Evolutionary conservation across 2,888 invertebrate species (phyloP).

Genomic region (Agrenia bidenticulata): DNA sequence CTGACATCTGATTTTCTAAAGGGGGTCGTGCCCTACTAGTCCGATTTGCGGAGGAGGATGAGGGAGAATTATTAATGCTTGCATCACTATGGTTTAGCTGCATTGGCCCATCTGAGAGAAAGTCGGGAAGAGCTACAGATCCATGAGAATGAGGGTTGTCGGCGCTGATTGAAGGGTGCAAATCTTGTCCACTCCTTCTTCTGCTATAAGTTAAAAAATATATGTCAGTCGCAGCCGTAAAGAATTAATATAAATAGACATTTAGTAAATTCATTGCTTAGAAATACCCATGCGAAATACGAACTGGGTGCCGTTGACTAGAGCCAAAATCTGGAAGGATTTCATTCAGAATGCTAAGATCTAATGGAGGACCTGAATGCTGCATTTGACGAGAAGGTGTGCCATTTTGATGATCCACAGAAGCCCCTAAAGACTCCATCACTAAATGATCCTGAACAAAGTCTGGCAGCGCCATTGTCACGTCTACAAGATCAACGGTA

Average conservation of each 20-base stretch:
- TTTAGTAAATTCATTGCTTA: not conserved
- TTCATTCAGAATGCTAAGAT: conserved; percentile 36
- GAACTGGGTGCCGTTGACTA: conserved; percentile 27
- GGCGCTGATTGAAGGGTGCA: no score
- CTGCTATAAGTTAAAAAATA: not conserved
- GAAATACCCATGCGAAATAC: conserved; percentile 1
- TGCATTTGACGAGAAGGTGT: conserved; percentile 4
- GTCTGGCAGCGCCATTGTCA: conserved; percentile 66
- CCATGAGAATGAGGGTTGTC: conserved; percentile 13
- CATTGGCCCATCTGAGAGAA: conserved; percentile 70
- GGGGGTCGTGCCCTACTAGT: conserved; percentile 18
- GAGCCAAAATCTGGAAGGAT: conserved; percentile 42
- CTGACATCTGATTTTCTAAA: conserved; percentile 15
- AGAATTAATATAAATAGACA: not conserved
- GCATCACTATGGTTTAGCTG: conserved; percentile 46
- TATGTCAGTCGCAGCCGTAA: no score
- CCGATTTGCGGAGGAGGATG: conserved; percentile 21
- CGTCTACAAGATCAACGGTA: conserved; percentile 49
- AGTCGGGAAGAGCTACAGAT: conserved; percentile 63
- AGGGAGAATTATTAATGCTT: not conserved
- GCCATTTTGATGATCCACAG: conserved; percentile 25
- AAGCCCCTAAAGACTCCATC: conserved; percentile 61
- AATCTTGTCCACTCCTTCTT: conserved; percentile 6
- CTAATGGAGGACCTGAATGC: conserved; percentile 26
- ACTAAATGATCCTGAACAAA: conserved; percentile 87